These are phyloP conservation scores for Euphonia xanthogaster DNA, from an alignment of 2,797 vertebrate genomes.

Conservation along the genomic window DNA sequence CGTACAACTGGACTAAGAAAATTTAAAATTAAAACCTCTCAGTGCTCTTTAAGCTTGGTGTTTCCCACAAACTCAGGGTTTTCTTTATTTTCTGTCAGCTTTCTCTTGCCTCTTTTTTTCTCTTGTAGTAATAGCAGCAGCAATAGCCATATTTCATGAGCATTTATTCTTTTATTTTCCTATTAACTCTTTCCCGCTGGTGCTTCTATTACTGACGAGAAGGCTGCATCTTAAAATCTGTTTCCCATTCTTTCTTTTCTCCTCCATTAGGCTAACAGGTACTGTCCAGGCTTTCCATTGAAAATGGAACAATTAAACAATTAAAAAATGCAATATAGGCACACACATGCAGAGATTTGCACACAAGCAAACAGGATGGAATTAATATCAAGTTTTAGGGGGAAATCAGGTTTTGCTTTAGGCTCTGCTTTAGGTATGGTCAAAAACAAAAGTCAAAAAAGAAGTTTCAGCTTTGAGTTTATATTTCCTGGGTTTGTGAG, in stretches of 20 bases:
- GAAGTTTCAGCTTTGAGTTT: background rate
- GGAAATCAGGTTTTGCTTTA: background rate
- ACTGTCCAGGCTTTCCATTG: background rate
- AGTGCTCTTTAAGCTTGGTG: background rate
- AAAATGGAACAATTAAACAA: background rate
- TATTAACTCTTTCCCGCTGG: background rate
- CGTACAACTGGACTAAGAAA: background rate
- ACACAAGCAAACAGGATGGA: background rate
- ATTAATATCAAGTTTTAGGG: background rate
- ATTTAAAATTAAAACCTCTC: background rate
- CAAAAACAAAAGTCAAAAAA: background rate
- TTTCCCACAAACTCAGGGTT: background rate
- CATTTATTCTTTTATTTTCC: background rate
- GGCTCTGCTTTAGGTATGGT: background rate
- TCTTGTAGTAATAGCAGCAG: background rate
- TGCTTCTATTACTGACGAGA: background rate
- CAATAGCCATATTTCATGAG: background rate
- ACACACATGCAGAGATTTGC: background rate
- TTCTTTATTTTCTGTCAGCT: background rate
- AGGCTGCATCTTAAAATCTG: background rate
- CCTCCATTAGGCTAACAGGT: background rate
- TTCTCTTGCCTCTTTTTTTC: background rate
- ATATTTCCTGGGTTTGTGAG: background rate
- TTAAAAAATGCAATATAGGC: background rate
- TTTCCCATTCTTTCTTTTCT: background rate